These are phyloP conservation scores for Moxostoma hubbsi DNA, from an alignment of 2,797 vertebrate species.

Conservation along the genomic window DNA sequence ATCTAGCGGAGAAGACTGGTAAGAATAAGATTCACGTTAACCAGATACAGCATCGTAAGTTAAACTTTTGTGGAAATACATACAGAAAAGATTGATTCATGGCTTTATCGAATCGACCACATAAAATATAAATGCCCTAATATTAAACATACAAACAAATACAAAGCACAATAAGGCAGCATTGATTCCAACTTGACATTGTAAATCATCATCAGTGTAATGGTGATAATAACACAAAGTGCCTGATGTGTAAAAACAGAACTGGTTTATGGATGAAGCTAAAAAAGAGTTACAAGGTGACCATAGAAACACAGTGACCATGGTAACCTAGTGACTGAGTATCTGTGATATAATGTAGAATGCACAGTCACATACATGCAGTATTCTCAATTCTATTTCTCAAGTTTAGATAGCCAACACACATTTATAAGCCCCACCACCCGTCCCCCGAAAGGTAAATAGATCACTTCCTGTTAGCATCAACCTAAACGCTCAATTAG, in stretches of 20 bases:
- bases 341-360: not conserved
- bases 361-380: conserved; percentile 1
- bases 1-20: too few relatives aligned
- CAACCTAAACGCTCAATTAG: conserved; percentile 18
- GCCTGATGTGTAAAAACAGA: conserved; percentile 1
- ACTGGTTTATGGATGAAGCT: conserved; percentile 22
- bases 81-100: too few relatives aligned
- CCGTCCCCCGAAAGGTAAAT: not conserved
- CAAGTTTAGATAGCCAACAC: too few relatives aligned
- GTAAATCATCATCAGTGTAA: too few relatives aligned
- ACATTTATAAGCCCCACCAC: not conserved
- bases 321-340: conserved; percentile 45
- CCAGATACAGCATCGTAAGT: too few relatives aligned
- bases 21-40: too few relatives aligned
- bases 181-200: too few relatives aligned
- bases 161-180: not conserved
- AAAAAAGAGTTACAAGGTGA: conserved; percentile 29
- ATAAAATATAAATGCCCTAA: too few relatives aligned
- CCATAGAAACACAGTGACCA: conserved; percentile 50
- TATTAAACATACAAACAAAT: too few relatives aligned
- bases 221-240: not conserved
- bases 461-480: conserved; percentile 30
- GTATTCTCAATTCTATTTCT: not conserved
- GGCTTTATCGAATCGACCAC: too few relatives aligned
- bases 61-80: too few relatives aligned